Evolutionary conservation across 2,113 vertebrate species (phyloP).

Genomic region (Dicerorhinus sumatrensis): DNA sequence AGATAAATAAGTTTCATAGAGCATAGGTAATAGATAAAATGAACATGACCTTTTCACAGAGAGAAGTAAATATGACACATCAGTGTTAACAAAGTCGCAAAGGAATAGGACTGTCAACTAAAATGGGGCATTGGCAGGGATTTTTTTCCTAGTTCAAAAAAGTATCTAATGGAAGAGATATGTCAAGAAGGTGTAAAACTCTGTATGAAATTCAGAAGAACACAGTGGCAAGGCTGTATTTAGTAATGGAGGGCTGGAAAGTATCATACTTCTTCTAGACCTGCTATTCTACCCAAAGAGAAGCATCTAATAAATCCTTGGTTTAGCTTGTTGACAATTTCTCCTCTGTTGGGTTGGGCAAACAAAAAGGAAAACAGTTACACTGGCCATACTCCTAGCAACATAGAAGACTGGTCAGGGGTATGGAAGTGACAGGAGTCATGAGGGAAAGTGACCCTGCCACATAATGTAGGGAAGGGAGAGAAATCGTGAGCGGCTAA

Average conservation of each 20-base stretch:
- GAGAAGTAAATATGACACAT: neutral
- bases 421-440: neutral
- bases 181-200: neutral
- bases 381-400: neutral
- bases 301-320: neutral
- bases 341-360: neutral
- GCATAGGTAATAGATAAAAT: neutral
- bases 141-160: neutral
- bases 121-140: neutral
- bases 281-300: neutral
- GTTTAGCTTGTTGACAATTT: neutral
- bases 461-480: neutral
- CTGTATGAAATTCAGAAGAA: neutral
- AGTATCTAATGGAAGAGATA: neutral
- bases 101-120: neutral
- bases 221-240: neutral
- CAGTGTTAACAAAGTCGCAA: neutral
- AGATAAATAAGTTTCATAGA: neutral
- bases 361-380: neutral
- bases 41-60: slow-evolving; percentile 16
- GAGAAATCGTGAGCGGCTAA: neutral
- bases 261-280: neutral
- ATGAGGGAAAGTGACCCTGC: neutral
- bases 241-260: neutral
- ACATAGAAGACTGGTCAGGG: neutral